Base-by-base conservation (phyloP, 1,140 invertebrate species). In the Coelopa frigida region DNA sequence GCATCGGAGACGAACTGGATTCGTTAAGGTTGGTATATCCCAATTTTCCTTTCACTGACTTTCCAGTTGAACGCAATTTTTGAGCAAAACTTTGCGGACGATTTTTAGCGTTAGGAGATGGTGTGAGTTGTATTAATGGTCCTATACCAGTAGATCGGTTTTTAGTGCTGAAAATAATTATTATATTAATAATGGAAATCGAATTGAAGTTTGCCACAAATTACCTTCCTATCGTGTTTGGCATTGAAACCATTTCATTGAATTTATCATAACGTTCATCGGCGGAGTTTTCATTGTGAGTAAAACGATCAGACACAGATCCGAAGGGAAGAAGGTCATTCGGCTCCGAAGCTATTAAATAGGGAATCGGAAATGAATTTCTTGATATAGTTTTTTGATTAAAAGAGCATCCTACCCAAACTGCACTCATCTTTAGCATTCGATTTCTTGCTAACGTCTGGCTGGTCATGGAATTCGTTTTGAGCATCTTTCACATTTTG, bases 401-500 rank as follows among this genome's bases (percentile, higher is more conserved):
- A 35, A n/a, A n/a, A 36, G 7, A 24, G 14, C 12, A n/a, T 27
- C 11, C 32, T 52, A 68, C 64, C 64, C 78, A 61, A 52, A 58
- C 66, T 68, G 10, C 62, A 68, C 35, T 70, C 67, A 42, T 69
- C 66, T 32, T 70, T 70, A 14, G 58, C 56, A 15, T 65, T 55
- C 5, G 55, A 57, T 48, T 71, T 66, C 54, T 75, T 73, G 31
- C 65, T 60, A 15, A 76, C 61, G 17, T 67, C 66, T 1, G 80
- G 79, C 51, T 85, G 85, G 51, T 81, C 85, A 58, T 81, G 84
- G 38, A 97, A 73, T 56, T 94, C 91, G 57, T 85, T 84, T 64
- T 92, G 87, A 2, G 93, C 95, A 60, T 94, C 89, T 60, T 93
- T 91, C 4, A 95, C 90, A 72, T 96, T 97, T 70, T 94, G 89